Evolutionary conservation across 2,888 invertebrate genomes (phyloP).

Genomic region (Tipula confusa): DNA sequence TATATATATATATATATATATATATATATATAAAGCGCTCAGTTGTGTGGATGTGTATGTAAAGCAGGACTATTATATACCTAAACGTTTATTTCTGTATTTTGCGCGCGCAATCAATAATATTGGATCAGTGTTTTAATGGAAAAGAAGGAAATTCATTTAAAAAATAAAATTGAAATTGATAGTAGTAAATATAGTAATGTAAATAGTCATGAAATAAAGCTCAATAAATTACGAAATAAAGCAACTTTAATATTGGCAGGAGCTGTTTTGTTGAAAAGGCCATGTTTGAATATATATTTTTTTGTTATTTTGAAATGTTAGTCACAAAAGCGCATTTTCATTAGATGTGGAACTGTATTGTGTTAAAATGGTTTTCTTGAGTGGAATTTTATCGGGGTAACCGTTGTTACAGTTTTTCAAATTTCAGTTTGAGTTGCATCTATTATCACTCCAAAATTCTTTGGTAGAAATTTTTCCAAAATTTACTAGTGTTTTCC

Average conservation of each 20-base stretch:
- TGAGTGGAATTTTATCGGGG: too few species aligned
- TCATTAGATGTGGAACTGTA: too few species aligned
- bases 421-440: too few species aligned
- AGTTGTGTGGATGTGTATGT: not conserved
- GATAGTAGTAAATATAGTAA: not conserved
- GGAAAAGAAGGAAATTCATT: not conserved
- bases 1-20: not conserved
- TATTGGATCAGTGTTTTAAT: not conserved
- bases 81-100: not conserved
- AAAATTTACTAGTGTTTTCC: too few species aligned
- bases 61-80: too few species aligned
- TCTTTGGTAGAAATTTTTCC: too few species aligned
- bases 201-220: not conserved
- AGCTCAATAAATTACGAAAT: not conserved
- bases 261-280: not conserved
- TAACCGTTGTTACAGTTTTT: too few species aligned
- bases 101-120: conserved; percentile 20
- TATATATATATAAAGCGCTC: not conserved
- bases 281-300: too few species aligned
- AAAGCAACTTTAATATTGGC: not conserved
- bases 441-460: too few species aligned
- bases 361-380: too few species aligned
- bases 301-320: too few species aligned
- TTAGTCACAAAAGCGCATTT: too few species aligned
- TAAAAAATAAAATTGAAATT: not conserved